Evolutionary conservation across 2,797 vertebrate genomes (phyloP).

Genomic region (Oceanodroma leucorhoa): DNA sequence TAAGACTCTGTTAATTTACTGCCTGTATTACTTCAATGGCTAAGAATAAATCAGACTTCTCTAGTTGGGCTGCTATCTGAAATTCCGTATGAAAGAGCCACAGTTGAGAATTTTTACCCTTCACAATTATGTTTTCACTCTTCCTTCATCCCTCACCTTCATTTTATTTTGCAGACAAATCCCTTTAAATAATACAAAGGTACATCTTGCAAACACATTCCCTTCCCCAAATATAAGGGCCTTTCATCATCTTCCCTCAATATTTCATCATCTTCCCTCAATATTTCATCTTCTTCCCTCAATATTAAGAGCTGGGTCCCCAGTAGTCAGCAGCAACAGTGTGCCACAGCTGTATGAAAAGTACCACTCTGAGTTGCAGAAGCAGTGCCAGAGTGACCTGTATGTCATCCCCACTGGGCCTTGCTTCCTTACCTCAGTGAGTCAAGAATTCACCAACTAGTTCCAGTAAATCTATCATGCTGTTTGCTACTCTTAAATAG

Average conservation of each 20-base stretch:
- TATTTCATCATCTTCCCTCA: not conserved
- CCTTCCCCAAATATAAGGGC: not conserved
- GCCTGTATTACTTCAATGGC: not conserved
- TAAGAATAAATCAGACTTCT: not conserved
- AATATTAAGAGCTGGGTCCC: not conserved
- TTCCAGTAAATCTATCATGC: not conserved
- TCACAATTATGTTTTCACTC: not conserved
- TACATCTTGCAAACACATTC: not conserved
- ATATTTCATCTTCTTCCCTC: not conserved
- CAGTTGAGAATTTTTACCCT: not conserved
- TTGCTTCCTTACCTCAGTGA: fast-evolving
- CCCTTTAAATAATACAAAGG: not conserved
- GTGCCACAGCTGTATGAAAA: not conserved
- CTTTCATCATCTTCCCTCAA: not conserved
- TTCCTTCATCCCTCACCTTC: not conserved
- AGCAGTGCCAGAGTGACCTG: not conserved
- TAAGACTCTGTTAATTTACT: not conserved
- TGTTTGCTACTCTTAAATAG: not conserved
- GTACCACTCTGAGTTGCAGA: not conserved
- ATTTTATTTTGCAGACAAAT: not conserved
- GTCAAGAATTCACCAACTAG: not conserved
- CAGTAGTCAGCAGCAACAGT: not conserved
- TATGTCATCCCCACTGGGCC: not conserved
- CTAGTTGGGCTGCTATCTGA: not conserved
- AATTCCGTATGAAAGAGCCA: not conserved